Evolutionary conservation across 2,888 invertebrate genomes (phyloP).

Genomic region (Galerucella calmariensis): DNA sequence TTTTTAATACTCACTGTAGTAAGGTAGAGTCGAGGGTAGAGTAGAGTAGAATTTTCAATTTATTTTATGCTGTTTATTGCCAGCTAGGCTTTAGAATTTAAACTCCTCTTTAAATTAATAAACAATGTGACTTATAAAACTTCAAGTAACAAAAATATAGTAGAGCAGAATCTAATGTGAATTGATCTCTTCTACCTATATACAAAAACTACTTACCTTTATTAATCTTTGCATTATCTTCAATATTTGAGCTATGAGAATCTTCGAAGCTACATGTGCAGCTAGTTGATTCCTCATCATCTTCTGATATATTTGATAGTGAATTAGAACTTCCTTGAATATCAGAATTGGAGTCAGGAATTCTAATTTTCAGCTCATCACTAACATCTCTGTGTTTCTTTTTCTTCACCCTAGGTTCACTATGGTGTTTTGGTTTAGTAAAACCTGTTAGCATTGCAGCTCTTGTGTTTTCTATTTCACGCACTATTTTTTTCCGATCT

Average conservation of each 20-base stretch:
- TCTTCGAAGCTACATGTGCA: conserved; percentile 37
- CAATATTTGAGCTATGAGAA: background rate
- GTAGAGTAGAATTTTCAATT: too few relatives aligned
- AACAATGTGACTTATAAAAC: too few relatives aligned
- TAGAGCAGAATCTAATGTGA: too few relatives aligned
- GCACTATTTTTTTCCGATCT: conserved; percentile 58
- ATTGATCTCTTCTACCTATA: too few relatives aligned
- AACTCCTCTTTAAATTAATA: too few relatives aligned
- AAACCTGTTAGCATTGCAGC: conserved; percentile 29
- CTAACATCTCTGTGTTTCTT: conserved; percentile 27
- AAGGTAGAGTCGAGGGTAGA: too few relatives aligned
- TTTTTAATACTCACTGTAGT: too few relatives aligned
- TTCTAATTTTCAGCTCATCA: conserved; percentile 49
- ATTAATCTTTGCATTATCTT: background rate
- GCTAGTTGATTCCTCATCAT: conserved; percentile 23
- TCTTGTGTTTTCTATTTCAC: conserved; percentile 56
- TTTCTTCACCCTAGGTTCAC: conserved; percentile 16
- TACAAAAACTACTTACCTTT: background rate
- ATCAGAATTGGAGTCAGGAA: conserved; percentile 40
- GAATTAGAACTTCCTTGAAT: background rate
- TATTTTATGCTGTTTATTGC: too few relatives aligned
- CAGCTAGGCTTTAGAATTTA: too few relatives aligned
- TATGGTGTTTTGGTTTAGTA: conserved; percentile 13
- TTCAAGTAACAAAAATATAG: too few relatives aligned
- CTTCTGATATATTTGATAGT: conserved; percentile 6